Conservation (phyloP, 2,888 invertebrate species). For the Orchestes rusci region DNA sequence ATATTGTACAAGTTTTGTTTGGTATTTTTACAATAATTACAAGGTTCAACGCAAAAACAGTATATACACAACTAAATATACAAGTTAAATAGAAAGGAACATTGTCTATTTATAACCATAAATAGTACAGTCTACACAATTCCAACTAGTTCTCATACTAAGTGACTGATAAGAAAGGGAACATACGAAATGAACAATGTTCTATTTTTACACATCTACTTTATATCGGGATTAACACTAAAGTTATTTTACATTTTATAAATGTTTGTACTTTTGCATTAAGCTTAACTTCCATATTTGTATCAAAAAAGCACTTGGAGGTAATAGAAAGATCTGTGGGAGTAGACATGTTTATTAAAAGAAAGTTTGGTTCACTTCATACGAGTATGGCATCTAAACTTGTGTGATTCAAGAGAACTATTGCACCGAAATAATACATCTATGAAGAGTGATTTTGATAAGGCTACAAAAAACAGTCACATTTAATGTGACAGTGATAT, state of each 20-base stretch:
- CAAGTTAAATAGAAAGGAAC: conserved; percentile 21
- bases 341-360: too few relatives aligned
- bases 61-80: conserved; percentile 20
- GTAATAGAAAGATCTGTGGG: conserved; percentile 12
- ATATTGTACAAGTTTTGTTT: conserved; percentile 18
- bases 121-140: too few relatives aligned
- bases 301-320: conserved; percentile 22
- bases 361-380: too few relatives aligned
- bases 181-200: too few relatives aligned
- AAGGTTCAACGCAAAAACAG: conserved; percentile 12
- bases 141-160: too few relatives aligned
- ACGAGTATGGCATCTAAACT: too few relatives aligned
- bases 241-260: conserved; percentile 15
- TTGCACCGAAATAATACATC: too few relatives aligned
- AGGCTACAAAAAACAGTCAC: too few relatives aligned
- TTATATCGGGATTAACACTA: neutral
- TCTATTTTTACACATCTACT: too few relatives aligned
- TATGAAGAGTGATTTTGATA: too few relatives aligned
- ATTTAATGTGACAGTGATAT: neutral
- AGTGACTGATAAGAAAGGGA: too few relatives aligned
- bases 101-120: conserved; percentile 7
- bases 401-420: too few relatives aligned
- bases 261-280: conserved; percentile 23
- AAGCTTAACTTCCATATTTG: conserved; percentile 18
- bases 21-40: conserved; percentile 20